Percentiles rank a stretch among this genome's conserved stretches.
Conservation (phyloP, 2,113 vertebrate genomes). For the Charadrius vociferus region DNA sequence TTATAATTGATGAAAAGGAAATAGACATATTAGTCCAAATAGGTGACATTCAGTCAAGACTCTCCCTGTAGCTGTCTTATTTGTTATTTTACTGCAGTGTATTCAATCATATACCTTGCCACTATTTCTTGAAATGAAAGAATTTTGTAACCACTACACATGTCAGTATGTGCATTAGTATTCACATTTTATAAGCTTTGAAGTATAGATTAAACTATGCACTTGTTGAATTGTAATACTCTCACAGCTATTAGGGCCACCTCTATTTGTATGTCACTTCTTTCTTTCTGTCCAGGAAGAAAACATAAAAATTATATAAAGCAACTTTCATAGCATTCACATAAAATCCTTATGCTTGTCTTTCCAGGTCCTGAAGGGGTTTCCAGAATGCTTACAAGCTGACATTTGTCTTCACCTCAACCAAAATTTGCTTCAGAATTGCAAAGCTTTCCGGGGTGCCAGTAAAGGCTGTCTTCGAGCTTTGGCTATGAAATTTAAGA, state of each 20-base stretch:
- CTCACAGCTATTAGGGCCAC: background rate
- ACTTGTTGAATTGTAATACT: background rate
- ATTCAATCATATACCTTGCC: background rate
- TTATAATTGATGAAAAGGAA: background rate
- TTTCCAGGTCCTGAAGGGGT: slow-evolving; percentile 94
- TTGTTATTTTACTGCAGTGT: slow-evolving; percentile 2
- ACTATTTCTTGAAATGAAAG: background rate
- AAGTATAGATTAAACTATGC: slow-evolving; percentile 4
- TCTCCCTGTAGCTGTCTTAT: background rate
- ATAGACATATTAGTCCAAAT: background rate
- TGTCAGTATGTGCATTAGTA: background rate
- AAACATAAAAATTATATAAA: background rate
- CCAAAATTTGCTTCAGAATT: slow-evolving; percentile 89
- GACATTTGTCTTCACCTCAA: slow-evolving; percentile 99
- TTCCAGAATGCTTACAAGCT: slow-evolving; percentile 98
- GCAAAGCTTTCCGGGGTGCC: slow-evolving; percentile 94
- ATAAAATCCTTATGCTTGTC: slow-evolving; percentile 64
- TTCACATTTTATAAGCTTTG: slow-evolving; percentile 7
- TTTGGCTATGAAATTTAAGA: slow-evolving; percentile 96
- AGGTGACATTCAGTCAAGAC: background rate
- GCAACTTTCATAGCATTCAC: background rate
- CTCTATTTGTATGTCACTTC: background rate
- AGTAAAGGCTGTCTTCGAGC: slow-evolving; percentile 97
- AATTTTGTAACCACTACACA: background rate
- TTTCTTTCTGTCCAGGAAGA: slow-evolving; percentile 16